Evolutionary conservation across 2,113 vertebrate genomes (phyloP), one percentile per base, ranked within the genome.

Genomic region (Thymallus thymallus): DNA sequence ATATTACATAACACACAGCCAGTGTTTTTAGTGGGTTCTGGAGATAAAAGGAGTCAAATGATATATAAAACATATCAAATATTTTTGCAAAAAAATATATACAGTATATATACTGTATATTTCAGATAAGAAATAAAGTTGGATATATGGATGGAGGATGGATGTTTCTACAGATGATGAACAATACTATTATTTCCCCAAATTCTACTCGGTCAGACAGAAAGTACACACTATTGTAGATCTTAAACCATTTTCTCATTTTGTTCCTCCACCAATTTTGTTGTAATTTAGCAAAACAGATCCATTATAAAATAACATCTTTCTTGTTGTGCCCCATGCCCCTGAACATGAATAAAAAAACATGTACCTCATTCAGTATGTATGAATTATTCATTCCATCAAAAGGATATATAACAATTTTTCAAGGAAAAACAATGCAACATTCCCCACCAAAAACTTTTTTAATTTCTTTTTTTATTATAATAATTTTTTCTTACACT

Each of bases 271-370:
- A 48, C 45, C 35, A 10, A 10, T 41, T 41, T 7, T 58, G 24
- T 72, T 10, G 16, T 60, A 32, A 72, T 83, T 80, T 71, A 32
- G 55, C 71, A 13, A 82, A 78, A 20, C 71, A 75, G 67, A 75
- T 76, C 46, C 68, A 80, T 75, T 74, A 80, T 77, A 26, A 72
- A 82, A 71, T 35, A 63, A 32, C 5, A 2, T n/a, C 32, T 76
- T 32, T 73, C 35, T 69, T 81, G 73, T 70, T 68, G 60, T 35
- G 23, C 16, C 72, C 35, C 46, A 41, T 68, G 35, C 35, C 6
- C 66, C 56, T 71, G 32, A 56, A 81, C 68, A 75, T 61, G 66
- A 81, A 77, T 73, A 77, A 74, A 76, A 77, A 26, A 61, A 63
- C 35, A 29, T 12, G 30, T 56, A 41, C 12, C 66, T 77, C 69